Evolutionary conservation across 2,113 vertebrate genomes (phyloP), one percentile per base, ranked within the genome.

Genomic region (Pedetes capensis): DNA sequence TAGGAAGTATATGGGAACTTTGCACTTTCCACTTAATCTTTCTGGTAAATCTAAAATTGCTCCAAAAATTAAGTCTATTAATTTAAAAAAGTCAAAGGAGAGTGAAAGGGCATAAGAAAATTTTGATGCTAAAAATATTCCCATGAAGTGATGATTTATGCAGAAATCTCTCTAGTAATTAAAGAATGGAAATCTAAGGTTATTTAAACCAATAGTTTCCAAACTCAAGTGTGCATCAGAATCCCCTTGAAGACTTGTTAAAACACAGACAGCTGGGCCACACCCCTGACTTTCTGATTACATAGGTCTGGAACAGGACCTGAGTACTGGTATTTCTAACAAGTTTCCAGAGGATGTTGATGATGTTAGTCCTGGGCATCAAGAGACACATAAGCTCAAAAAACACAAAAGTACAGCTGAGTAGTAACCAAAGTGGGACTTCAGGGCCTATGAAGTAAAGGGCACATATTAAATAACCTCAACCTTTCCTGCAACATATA

Each of bases 1-100:
- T 44, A 12, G 13, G 27, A 32, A 78, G 29, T 66, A 68, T 49
- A 85, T 39, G 17, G 5, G 27, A 66, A 92, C n/a, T 91, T 29
- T 74, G 22, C 44, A 66, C 32, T 83, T 78, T 84, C 29, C 47
- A 53, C 13, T 80, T 20, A 84, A 39, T 79, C 76, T 87, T 94
- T 88, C 64, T 83, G 16, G 12, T 80, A 94, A 92, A 80, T 27
- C 23, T 71, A 76, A 94, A 91, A 91, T 39, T 72, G 51, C 57
- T 92, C 14, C 11, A 72, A 53, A 93, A 87, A 83, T n/a, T 87
- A 63, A 55, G 61, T 63, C 32, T 94, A 49, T 89, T 66, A 88
- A 64, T 44, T 75, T 89, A 59, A 61, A 72, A 57, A 63, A 78
- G 80, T 69, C 34, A 79, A 92, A 83, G 61, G 16, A 93, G 63